phyloP scores from a whole-genome alignment of 2,113 vertebrate species.

The Alosa alosa region DNA sequence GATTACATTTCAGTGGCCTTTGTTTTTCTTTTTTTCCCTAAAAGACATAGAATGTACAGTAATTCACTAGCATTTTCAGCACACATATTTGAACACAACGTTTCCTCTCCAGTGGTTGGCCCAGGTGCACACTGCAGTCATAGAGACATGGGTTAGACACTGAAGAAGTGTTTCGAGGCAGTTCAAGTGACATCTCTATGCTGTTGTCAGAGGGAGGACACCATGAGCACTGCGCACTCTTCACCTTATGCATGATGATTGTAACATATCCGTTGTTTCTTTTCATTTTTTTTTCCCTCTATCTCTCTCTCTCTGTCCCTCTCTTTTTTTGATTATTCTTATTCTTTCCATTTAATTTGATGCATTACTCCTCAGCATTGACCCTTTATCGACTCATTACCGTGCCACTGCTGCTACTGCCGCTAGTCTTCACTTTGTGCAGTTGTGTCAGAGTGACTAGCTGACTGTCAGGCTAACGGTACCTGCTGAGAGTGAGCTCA shows the following conservation, averaged over 20 bases:
- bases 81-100: background rate
- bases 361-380: slow-evolving; percentile 46
- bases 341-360: slow-evolving; percentile 43
- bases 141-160: slow-evolving; percentile 49
- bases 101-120: background rate
- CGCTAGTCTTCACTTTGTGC: slow-evolving; percentile 20
- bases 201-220: slow-evolving; percentile 85
- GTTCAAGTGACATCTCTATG: slow-evolving; percentile 82
- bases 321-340: background rate
- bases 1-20: background rate
- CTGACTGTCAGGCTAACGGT: background rate
- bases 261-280: slow-evolving; percentile 81
- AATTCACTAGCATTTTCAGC: background rate
- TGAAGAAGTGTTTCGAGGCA: slow-evolving; percentile 60
- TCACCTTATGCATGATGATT: slow-evolving; percentile 90
- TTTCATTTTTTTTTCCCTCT: slow-evolving; percentile 27
- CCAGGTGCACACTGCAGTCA: background rate
- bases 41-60: background rate
- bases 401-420: slow-evolving; percentile 13
- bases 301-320: background rate
- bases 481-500: background rate
- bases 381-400: slow-evolving; percentile 35
- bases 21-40: background rate
- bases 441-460: slow-evolving; percentile 9
- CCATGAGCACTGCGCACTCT: slow-evolving; percentile 83